Evolutionary conservation across 2,888 invertebrate genomes (phyloP).

Genomic region (Eilema griseolum): DNA sequence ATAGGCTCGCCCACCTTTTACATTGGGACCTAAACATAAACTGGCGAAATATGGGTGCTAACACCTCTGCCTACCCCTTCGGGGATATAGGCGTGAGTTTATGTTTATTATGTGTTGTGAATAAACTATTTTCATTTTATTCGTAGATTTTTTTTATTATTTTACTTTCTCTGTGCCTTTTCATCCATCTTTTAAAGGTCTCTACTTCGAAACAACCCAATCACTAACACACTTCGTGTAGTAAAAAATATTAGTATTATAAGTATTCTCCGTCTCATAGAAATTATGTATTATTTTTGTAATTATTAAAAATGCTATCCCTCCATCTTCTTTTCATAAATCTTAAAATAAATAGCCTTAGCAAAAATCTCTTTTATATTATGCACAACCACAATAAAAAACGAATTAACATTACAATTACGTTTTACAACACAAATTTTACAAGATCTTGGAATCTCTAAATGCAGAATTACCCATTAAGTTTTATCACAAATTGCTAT

Average conservation of each 20-base stretch:
- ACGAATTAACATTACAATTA: not conserved
- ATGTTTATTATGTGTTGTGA: no score
- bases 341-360: no score
- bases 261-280: not conserved
- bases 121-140: not conserved
- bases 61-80: no score
- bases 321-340: no score
- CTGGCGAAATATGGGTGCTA: no score
- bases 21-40: no score
- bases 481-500: constrained; percentile 12
- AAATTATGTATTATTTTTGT: not conserved
- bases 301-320: no score
- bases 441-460: not conserved
- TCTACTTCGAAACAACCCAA: no score
- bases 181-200: not conserved
- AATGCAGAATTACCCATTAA: not conserved
- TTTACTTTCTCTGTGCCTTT: not conserved
- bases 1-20: no score
- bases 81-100: no score
- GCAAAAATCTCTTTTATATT: not conserved
- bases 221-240: no score
- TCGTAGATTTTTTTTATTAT: not conserved
- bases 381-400: not conserved
- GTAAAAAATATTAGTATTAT: no score
- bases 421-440: not conserved